Percentiles rank a stretch among this genome's conserved stretches.
These are phyloP conservation scores for Thryonomys swinderianus DNA, from an alignment of 2,113 vertebrate genomes.

Conservation along the genomic window DNA sequence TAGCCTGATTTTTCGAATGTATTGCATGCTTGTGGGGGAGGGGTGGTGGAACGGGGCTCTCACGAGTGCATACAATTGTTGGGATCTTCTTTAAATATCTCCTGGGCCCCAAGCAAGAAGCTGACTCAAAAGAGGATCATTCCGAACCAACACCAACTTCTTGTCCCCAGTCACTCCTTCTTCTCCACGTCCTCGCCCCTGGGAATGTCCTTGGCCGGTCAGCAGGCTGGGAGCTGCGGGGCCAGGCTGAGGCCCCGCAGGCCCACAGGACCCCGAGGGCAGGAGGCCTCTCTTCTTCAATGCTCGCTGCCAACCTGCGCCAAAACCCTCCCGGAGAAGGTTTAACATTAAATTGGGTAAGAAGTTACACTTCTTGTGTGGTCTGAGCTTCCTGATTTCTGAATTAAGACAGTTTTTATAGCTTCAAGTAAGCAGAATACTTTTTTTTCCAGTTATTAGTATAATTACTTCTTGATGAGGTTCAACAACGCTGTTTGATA, in stretches of 20 bases:
- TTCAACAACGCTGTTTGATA: background rate
- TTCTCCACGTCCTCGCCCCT: background rate
- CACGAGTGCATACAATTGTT: background rate
- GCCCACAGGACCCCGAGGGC: background rate
- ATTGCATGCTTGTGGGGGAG: background rate
- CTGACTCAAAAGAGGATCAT: background rate
- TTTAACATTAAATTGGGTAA: background rate
- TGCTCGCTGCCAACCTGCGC: background rate
- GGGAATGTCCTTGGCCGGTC: background rate
- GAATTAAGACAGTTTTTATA: constrained; percentile 17
- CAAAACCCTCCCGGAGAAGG: background rate
- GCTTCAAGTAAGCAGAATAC: background rate
- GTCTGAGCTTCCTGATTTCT: background rate
- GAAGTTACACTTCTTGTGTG: background rate
- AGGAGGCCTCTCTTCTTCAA: background rate
- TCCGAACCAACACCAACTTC: background rate
- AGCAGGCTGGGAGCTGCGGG: too few relatives aligned
- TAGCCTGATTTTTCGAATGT: background rate
- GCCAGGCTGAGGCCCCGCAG: background rate
- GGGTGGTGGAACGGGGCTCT: background rate
- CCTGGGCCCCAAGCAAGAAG: background rate
- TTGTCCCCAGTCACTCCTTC: too few relatives aligned
- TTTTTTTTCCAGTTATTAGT: background rate
- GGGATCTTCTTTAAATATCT: background rate
- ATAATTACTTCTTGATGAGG: background rate